Base-by-base conservation (phyloP, 2,113 vertebrate species). In the Epinephelus fuscoguttatus region DNA sequence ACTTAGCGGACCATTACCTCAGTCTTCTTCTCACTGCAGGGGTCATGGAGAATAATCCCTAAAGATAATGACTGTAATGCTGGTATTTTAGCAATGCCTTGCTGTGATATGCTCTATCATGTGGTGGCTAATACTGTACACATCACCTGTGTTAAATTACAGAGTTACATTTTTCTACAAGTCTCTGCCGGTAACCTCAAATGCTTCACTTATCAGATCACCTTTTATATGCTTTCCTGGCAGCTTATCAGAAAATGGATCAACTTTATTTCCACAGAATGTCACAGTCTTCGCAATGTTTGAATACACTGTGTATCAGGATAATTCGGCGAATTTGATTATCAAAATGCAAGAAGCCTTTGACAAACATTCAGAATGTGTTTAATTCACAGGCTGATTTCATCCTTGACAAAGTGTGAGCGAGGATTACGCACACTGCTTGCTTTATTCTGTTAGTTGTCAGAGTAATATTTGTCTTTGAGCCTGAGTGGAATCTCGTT, bases 401-500 rank as follows among this genome's bases (percentile, higher is more conserved):
- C n/a, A 70, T 80, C 47, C 64, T 86, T 78, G 77, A 71, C 76
- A 88, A 19, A 79, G 73, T 69, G 27, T 47, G 81, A 88, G 47
- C 56, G 62, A 85, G 70, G 80, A 89, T 91, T 78, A 83, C 12
- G 63, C 53, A 80, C 80, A n/a, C 50, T 74, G 70, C 61, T 84
- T 85, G 81, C 70, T 86, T 84, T 66, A 49, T 80, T 84, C 70
- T 79, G 49, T 84, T 87, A 91, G 74, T 94, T 85, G 72, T 91
- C 91, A 49, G 81, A 83, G 53, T 85, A 87, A 87, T 89, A 94
- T 90, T 91, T 93, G 40, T 88, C 84, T 81, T 79, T 90, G 64
- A 91, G 80, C 62, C 89, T 93, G 73, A 94, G 91, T 84, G 94
- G 91, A 80, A 94, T 91, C 52, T 85, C 73, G 80, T 91, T 93